Evolutionary conservation across 1,140 invertebrate species (phyloP).

Genomic region (Sesamia nonagrioides): DNA sequence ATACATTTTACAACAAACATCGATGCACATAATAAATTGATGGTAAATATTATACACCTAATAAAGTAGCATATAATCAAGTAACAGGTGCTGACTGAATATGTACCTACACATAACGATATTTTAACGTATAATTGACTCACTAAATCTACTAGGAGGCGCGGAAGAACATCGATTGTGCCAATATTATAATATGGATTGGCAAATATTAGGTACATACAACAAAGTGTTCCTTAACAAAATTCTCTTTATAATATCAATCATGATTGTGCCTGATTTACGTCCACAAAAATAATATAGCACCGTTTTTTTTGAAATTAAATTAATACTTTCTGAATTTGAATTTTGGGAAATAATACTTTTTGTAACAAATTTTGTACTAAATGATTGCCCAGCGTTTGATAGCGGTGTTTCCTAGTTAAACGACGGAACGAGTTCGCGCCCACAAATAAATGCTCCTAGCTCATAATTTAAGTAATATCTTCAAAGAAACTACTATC

Average conservation of each 20-base stretch:
- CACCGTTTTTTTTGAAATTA: constrained; percentile 73
- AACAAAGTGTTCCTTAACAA: constrained; percentile 50
- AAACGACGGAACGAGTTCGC: constrained; percentile 60
- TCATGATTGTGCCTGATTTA: constrained; percentile 68
- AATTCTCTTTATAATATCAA: constrained; percentile 54
- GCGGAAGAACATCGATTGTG: constrained; percentile 80
- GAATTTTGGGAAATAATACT: constrained; percentile 86
- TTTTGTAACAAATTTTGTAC: constrained; percentile 85
- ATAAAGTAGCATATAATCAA: constrained; percentile 47
- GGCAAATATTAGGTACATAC: constrained; percentile 45
- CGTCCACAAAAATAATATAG: constrained; percentile 67
- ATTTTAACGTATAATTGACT: constrained; percentile 66
- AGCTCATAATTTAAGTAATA: constrained; percentile 87
- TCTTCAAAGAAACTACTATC: constrained; percentile 86
- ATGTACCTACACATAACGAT: constrained; percentile 47
- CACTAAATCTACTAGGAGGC: constrained; percentile 65
- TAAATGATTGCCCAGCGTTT: constrained; percentile 77
- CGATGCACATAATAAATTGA: constrained; percentile 42
- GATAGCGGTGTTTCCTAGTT: constrained; percentile 64
- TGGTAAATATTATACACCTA: constrained; percentile 42
- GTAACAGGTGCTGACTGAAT: constrained; percentile 48
- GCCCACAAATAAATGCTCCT: constrained; percentile 84
- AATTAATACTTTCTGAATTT: constrained; percentile 85
- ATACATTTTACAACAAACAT: constrained; percentile 42
- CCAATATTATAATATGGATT: constrained; percentile 62